These are phyloP conservation scores for Euzetes globulus DNA, from an alignment of 2,888 invertebrate species.

Conservation along the genomic window DNA sequence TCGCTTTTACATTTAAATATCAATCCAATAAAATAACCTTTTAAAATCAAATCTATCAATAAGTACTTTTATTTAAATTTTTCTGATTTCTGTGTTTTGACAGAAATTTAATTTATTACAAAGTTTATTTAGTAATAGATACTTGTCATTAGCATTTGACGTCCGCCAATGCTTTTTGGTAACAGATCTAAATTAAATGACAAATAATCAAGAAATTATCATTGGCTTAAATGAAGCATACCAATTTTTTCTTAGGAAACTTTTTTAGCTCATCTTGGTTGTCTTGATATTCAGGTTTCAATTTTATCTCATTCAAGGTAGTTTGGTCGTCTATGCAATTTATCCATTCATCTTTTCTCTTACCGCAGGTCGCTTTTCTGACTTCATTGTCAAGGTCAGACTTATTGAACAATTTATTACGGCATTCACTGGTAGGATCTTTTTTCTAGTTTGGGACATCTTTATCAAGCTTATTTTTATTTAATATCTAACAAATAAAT, in stretches of 20 bases:
- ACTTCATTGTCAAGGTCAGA: background rate
- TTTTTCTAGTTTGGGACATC: background rate
- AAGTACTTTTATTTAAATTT: too few species aligned
- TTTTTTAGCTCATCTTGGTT: background rate
- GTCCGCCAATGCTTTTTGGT: background rate
- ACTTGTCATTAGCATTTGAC: background rate
- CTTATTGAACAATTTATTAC: background rate
- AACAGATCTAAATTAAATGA: background rate
- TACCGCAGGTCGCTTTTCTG: background rate
- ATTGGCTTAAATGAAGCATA: background rate
- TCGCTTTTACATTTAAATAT: too few species aligned
- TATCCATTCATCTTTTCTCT: background rate
- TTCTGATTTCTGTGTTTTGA: too few species aligned
- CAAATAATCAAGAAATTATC: background rate
- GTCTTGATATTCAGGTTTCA: background rate
- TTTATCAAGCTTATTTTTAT: background rate
- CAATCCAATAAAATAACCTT: too few species aligned
- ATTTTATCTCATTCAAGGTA: background rate
- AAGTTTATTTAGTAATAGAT: too few species aligned
- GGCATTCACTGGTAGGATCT: background rate
- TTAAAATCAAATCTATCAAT: too few species aligned
- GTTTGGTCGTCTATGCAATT: background rate
- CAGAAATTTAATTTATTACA: too few species aligned
- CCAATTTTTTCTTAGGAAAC: background rate
- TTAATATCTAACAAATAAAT: background rate